phyloP scores from a whole-genome alignment of 2,888 invertebrate genomes.

The Ochropleura plecta region DNA sequence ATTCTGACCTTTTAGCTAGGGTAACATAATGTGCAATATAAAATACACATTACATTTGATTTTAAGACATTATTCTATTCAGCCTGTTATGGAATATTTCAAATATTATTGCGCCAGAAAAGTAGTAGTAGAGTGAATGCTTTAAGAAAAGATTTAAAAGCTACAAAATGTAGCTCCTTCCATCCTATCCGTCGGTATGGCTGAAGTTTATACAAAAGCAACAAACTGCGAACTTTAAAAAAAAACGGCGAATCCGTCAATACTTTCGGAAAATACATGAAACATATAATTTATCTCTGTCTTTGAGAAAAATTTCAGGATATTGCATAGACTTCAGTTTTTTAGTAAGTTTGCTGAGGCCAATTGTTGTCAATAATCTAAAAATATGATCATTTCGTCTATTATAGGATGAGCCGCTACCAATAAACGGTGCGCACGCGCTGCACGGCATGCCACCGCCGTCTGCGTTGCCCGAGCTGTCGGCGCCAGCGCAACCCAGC shows the following conservation, averaged over 20 bases:
- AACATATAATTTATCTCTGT: too few relatives aligned
- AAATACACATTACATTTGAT: background rate
- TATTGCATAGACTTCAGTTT: too few relatives aligned
- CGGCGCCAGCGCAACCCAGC: conserved; percentile 62
- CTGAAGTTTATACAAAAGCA: too few relatives aligned
- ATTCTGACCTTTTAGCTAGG: conserved; percentile 28
- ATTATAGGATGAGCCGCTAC: conserved; percentile 84
- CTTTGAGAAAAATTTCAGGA: too few relatives aligned
- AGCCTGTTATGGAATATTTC: background rate
- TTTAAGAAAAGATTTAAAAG: background rate
- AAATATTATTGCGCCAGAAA: background rate
- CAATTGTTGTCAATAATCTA: background rate
- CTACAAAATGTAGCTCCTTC: background rate
- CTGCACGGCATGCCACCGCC: conserved; percentile 81
- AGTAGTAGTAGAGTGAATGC: background rate
- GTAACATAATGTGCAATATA: conserved; percentile 3
- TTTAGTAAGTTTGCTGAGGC: background rate
- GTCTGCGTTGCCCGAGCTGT: conserved; percentile 62
- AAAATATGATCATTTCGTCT: conserved; percentile 7
- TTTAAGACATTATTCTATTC: background rate
- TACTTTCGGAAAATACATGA: too few relatives aligned
- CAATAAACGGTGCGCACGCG: conserved; percentile 86
- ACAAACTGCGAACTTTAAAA: too few relatives aligned
- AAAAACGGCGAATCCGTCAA: too few relatives aligned
- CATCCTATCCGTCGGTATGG: too few relatives aligned